Conservation (phyloP, 1,140 invertebrate species). For the Euura saliciscinereae region DNA sequence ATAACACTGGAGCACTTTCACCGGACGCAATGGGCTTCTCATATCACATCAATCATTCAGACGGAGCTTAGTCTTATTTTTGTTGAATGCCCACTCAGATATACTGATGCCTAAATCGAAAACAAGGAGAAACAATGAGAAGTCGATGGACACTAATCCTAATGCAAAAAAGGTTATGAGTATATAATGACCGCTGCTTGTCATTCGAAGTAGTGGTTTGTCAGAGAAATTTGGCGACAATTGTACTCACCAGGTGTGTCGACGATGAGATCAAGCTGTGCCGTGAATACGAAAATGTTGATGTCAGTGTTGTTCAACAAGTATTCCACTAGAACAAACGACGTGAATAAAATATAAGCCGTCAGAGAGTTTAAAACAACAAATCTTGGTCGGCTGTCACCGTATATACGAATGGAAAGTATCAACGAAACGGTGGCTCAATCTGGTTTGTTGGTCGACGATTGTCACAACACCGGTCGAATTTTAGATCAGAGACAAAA, state of each 20-base stretch:
- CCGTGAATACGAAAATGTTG: slow-evolving; percentile 72
- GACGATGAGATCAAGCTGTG: slow-evolving; percentile 75
- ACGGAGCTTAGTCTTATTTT: too few species aligned
- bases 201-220: too few species aligned
- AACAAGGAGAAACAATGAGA: too few species aligned
- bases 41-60: too few species aligned
- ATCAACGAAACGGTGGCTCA: not conserved
- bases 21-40: too few species aligned
- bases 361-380: slow-evolving; percentile 2
- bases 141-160: too few species aligned
- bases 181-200: too few species aligned
- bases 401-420: not conserved
- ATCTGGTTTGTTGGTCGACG: not conserved
- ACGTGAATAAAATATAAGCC: slow-evolving; percentile 1
- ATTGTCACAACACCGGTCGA: not conserved
- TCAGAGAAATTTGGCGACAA: not conserved
- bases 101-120: too few species aligned
- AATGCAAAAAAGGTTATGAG: too few species aligned
- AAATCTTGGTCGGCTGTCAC: not conserved
- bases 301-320: slow-evolving; percentile 74
- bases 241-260: slow-evolving; percentile 66
- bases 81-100: too few species aligned
- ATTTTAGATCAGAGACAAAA: not conserved
- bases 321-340: slow-evolving; percentile 66
- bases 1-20: too few species aligned